Base-by-base conservation (phyloP, 2,797 vertebrate species). In the Helostoma temminkii region DNA sequence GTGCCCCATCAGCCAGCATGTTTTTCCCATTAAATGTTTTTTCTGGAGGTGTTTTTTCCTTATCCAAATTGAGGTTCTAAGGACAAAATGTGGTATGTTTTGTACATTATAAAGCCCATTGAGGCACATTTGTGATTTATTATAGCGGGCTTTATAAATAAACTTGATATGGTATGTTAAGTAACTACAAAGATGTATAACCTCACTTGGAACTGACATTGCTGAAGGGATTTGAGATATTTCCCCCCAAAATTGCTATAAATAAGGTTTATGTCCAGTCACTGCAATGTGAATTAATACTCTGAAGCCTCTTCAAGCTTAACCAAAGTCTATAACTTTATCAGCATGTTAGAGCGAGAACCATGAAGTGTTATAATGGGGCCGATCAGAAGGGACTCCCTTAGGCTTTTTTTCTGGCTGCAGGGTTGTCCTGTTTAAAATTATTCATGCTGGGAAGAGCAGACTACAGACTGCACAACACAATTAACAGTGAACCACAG, bases 181-280 rank as follows among this genome's bases (percentile, higher is more conserved):
- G 61, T 21, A 34, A 19, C 55, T 54, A 34, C n/a, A 53, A 50
- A 66, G 50, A 74, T 61, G 18, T 30, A 45, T 24, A 41, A 62
- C 53, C 19, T 61, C 54, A 30, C 61, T 59, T 52, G 14, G 36
- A 53, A 65, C 22, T 76, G 55, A 78, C 58, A 25, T 62, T 14
- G 47, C 71, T 58, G 63, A 70, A 62, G 63, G 80, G 83, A 85
- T 84, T 70, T 81, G 5, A 78, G 73, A 83, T 74, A 70, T 53
- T 65, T 56, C 4, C 28, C 53, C 36, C 15, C 34, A 64, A 76
- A 83, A 78, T n/a, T 73, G 74, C 39, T 70, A 64, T 70, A 73
- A 86, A 86, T 82, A 66, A 59, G 58, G 59, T 66, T 78, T 81
- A 70, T 76, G 65, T 68, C 61, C 68, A 76, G 65, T 80, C 39